Evolutionary conservation across 2,888 invertebrate species (phyloP).

Genomic region (Dasypogon diadema): DNA sequence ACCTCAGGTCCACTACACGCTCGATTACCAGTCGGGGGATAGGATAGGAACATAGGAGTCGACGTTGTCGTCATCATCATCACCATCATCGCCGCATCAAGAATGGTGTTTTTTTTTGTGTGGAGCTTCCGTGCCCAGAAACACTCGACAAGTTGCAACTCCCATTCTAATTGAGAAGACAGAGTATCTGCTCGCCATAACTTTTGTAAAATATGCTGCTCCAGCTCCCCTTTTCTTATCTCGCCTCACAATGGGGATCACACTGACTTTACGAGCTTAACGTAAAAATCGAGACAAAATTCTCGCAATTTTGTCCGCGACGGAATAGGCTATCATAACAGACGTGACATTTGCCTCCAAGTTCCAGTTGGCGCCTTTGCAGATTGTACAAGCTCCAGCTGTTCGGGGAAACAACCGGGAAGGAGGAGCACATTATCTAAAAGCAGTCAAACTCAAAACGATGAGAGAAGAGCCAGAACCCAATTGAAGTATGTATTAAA

Average conservation of each 20-base stretch:
- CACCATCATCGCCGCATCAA: too few relatives aligned
- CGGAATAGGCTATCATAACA: slow-evolving; percentile 60
- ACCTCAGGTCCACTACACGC: slow-evolving; percentile 8
- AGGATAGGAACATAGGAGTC: too few relatives aligned
- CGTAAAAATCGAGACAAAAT: slow-evolving; percentile 62
- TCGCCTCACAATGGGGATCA: slow-evolving; percentile 27
- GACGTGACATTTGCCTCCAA: neutral
- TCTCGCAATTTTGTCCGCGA: slow-evolving; percentile 64
- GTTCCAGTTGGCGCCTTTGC: slow-evolving; percentile 40
- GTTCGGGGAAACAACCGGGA: slow-evolving; percentile 2
- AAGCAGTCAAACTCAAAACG: neutral
- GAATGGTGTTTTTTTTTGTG: slow-evolving; percentile 21
- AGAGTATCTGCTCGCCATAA: slow-evolving; percentile 11
- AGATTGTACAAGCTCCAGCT: slow-evolving; percentile 30
- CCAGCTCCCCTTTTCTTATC: slow-evolving; percentile 44
- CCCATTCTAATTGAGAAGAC: slow-evolving; percentile 37
- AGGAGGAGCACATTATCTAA: slow-evolving; percentile 31
- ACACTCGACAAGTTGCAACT: neutral
- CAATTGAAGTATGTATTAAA: slow-evolving; percentile 12
- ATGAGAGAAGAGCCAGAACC: slow-evolving; percentile 4
- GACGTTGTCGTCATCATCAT: neutral
- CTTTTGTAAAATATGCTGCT: slow-evolving; percentile 22
- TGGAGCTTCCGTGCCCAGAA: slow-evolving; percentile 10
- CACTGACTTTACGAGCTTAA: slow-evolving; percentile 38
- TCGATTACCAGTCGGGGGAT: slow-evolving; percentile 2